Evolutionary conservation across 2,113 vertebrate species (phyloP).

Genomic region (Chrysochloris asiatica): DNA sequence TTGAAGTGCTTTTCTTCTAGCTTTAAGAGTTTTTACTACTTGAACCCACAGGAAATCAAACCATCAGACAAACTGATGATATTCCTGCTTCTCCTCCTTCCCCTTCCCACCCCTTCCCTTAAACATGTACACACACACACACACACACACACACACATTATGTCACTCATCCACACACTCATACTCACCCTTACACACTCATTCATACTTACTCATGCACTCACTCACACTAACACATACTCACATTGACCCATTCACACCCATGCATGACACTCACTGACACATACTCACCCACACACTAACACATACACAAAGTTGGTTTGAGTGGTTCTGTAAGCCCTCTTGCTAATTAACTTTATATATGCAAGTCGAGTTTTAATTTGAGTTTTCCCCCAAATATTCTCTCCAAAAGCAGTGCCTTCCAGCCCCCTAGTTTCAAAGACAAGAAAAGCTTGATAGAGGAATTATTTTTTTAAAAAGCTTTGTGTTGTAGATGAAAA

Average conservation of each 20-base stretch:
- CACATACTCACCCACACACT: not conserved
- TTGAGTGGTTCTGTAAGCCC: not conserved
- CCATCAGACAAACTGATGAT: not conserved
- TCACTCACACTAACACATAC: not conserved
- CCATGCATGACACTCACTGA: not conserved
- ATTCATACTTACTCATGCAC: not conserved
- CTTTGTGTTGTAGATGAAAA: too few species aligned
- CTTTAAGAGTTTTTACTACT: not conserved
- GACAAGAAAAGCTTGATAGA: not conserved
- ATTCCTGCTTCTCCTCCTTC: too few species aligned
- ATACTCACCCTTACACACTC: not conserved
- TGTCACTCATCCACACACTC: not conserved
- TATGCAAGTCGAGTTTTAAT: not conserved
- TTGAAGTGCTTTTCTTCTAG: not conserved
- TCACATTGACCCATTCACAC: too few species aligned
- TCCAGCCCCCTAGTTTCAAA: conserved; percentile 52
- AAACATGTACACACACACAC: too few species aligned
- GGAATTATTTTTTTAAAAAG: too few species aligned
- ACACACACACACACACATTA: not conserved
- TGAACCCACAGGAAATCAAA: not conserved
- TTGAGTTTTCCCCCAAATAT: not conserved
- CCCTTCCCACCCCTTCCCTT: too few species aligned
- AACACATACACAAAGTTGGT: not conserved
- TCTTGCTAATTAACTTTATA: not conserved
- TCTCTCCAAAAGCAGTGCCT: not conserved